Conservation (phyloP, 2,113 vertebrate species). For the Smithornis capensis region DNA sequence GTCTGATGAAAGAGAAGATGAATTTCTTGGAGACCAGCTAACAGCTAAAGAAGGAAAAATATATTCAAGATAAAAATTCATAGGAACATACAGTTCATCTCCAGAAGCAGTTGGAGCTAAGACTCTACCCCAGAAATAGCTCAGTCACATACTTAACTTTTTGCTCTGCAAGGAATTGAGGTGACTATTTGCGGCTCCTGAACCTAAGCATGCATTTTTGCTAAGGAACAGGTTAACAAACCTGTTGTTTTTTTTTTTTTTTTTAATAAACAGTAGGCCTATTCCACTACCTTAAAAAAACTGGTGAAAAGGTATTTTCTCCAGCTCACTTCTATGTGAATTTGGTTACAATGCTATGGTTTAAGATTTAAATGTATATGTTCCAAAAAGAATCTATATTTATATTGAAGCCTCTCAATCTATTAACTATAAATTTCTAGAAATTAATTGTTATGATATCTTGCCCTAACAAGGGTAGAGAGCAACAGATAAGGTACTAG, state of each 20-base stretch:
- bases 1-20: background rate
- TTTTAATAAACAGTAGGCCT: background rate
- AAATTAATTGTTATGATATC: background rate
- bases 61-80: background rate
- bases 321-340: background rate
- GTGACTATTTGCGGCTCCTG: background rate
- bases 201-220: background rate
- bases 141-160: background rate
- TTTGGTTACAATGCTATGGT: background rate
- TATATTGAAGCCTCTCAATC: background rate
- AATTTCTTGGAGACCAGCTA: background rate
- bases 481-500: background rate
- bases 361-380: background rate
- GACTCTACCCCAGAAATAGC: background rate
- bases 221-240: background rate
- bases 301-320: background rate
- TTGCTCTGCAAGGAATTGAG: background rate
- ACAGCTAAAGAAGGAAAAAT: background rate
- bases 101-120: background rate
- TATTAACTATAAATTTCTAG: background rate
- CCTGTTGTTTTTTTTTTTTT: background rate
- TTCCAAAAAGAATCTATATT: background rate
- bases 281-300: background rate
- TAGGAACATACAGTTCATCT: background rate
- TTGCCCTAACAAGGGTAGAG: background rate